phyloP scores from a whole-genome alignment of 2,113 vertebrate genomes.

The Zingel zingel region DNA sequence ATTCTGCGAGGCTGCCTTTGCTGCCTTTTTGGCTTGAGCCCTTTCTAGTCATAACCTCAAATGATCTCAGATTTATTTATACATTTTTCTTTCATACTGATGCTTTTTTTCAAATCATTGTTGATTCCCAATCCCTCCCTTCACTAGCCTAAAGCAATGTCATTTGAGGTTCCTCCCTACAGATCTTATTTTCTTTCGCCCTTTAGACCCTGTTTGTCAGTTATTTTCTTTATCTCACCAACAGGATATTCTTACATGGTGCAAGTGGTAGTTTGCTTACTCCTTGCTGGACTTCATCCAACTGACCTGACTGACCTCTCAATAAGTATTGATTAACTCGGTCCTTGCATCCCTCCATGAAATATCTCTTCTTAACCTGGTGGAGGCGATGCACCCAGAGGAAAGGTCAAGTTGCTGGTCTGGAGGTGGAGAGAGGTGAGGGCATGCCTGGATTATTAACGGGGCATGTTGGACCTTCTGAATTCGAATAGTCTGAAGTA shows the following conservation, averaged over 20 bases:
- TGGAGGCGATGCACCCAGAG: conserved; percentile 14
- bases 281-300: conserved; percentile 32
- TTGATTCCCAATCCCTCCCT: conserved; percentile 6
- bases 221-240: conserved; percentile 5
- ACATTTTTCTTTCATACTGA: neutral
- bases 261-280: neutral
- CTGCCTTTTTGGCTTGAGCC: neutral
- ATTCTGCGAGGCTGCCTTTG: neutral
- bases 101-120: conserved; percentile 11
- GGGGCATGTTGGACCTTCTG: neutral
- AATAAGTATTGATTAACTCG: conserved; percentile 41
- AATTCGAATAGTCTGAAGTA: neutral
- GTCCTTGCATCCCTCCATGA: conserved; percentile 15
- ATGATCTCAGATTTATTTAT: conserved; percentile 6
- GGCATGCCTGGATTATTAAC: conserved; percentile 20
- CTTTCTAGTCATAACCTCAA: conserved; percentile 5
- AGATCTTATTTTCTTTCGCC: conserved; percentile 13
- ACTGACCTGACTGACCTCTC: conserved; percentile 31
- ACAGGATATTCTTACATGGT: conserved; percentile 15
- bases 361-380: conserved; percentile 23
- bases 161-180: conserved; percentile 26
- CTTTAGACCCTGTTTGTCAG: conserved; percentile 13
- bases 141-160: conserved; percentile 29
- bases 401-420: conserved; percentile 34
- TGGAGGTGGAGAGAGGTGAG: conserved; percentile 5